Evolutionary conservation across 2,113 vertebrate genomes (phyloP).

Genomic region (Promerops cafer): DNA sequence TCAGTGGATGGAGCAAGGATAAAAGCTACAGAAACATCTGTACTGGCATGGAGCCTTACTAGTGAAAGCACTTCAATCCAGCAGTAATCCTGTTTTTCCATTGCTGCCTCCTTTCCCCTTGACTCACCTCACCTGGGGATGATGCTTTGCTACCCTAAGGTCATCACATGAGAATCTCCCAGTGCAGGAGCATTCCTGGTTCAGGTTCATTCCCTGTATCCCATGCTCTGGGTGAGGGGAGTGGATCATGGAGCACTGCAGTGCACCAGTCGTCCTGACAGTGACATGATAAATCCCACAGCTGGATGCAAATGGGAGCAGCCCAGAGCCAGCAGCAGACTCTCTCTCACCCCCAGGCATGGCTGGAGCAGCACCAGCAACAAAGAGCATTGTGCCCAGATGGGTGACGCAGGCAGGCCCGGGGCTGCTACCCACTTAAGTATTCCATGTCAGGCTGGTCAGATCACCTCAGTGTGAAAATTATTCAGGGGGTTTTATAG

Average conservation of each 20-base stretch:
- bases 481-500: constrained; percentile 16
- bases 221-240: accelerated
- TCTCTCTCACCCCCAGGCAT: background rate
- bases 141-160: background rate
- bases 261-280: background rate
- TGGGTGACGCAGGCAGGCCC: background rate
- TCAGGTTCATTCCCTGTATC: background rate
- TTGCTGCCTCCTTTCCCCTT: background rate
- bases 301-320: background rate
- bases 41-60: background rate
- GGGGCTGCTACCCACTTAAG: background rate
- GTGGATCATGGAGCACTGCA: accelerated
- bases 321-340: background rate
- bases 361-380: background rate
- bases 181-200: background rate
- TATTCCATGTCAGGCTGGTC: background rate
- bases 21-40: background rate
- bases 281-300: background rate
- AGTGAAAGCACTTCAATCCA: background rate
- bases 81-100: background rate
- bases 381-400: accelerated
- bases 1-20: background rate
- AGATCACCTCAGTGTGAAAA: constrained; percentile 34
- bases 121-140: background rate
- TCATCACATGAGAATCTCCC: background rate